Percentiles rank a stretch among this genome's conserved stretches.
Conservation (phyloP, 1,140 invertebrate species). For the Gerris buenoi region DNA sequence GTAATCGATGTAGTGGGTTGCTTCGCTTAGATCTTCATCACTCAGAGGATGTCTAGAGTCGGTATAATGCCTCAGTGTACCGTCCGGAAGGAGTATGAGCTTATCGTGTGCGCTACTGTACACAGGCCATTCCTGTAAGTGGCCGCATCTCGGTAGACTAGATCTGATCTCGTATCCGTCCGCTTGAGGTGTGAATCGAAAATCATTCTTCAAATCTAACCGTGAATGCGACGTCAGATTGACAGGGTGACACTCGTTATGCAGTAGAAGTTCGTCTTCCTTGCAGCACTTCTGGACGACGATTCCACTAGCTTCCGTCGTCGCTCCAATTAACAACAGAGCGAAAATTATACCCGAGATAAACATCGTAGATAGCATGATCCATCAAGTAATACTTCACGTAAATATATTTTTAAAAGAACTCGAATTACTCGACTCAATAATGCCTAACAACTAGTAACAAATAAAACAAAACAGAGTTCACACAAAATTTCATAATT, state of each 20-base stretch:
- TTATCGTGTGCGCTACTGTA: slow-evolving; percentile 46
- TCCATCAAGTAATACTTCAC: too few relatives aligned
- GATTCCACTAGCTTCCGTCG: too few relatives aligned
- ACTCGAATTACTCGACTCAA: too few relatives aligned
- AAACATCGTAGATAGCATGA: too few relatives aligned
- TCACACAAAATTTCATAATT: too few relatives aligned
- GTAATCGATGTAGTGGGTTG: slow-evolving; percentile 49
- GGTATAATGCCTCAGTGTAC: slow-evolving; percentile 51
- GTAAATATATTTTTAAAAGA: too few relatives aligned
- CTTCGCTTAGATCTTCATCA: slow-evolving; percentile 33
- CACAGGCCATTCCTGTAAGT: slow-evolving; percentile 51
- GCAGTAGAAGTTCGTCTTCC: slow-evolving; percentile 48
- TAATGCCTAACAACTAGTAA: too few relatives aligned
- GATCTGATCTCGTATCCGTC: slow-evolving; percentile 35
- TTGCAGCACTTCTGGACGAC: slow-evolving; percentile 62
- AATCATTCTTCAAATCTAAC: slow-evolving; percentile 34
- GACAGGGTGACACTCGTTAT: slow-evolving; percentile 41
- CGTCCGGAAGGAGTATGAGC: slow-evolving; percentile 47
- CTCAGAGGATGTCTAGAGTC: slow-evolving; percentile 26
- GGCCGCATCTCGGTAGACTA: slow-evolving; percentile 51
- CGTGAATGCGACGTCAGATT: slow-evolving; percentile 37
- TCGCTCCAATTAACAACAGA: too few relatives aligned
- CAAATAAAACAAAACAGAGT: too few relatives aligned
- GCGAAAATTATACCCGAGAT: too few relatives aligned
- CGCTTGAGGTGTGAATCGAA: slow-evolving; percentile 7